Percentiles rank a stretch among this genome's conserved stretches.
Conservation (phyloP, 1,140 invertebrate species). For the Tigriopus japonicus region DNA sequence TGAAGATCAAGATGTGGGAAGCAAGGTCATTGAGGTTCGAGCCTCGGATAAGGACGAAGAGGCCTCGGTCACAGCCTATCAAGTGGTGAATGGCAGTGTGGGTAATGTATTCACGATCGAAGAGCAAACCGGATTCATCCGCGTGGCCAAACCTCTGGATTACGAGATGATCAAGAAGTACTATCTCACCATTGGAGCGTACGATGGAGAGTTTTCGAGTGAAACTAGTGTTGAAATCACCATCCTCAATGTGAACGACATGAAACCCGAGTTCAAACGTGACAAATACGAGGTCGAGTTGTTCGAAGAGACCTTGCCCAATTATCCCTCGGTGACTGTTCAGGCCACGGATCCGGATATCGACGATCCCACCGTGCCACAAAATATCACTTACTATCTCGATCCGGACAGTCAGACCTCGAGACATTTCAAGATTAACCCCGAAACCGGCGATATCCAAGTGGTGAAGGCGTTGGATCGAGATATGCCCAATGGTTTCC, state of each 20-base stretch:
- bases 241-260: constrained; percentile 14
- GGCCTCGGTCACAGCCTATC: constrained; percentile 56
- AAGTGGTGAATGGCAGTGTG: constrained; percentile 53
- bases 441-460: constrained; percentile 15
- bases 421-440: constrained; percentile 9
- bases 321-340: constrained; percentile 21
- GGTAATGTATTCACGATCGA: constrained; percentile 56
- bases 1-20: constrained; percentile 60
- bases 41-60: constrained; percentile 52
- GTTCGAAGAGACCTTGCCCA: constrained; percentile 12
- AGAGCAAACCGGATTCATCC: constrained; percentile 53
- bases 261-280: constrained; percentile 4
- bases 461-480: constrained; percentile 40
- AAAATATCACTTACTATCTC: constrained; percentile 54
- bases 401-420: constrained; percentile 19
- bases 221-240: constrained; percentile 5
- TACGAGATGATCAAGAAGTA: constrained; percentile 52
- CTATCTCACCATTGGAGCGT: constrained; percentile 22
- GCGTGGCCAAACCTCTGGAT: constrained; percentile 52
- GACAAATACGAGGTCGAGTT: constrained; percentile 8
- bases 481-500: constrained; percentile 60
- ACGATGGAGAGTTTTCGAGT: constrained; percentile 20
- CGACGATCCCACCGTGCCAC: constrained; percentile 43
- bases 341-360: constrained; percentile 69
- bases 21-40: constrained; percentile 55